Evolutionary conservation across 2,888 invertebrate species (phyloP).

Genomic region (Automeris io): DNA sequence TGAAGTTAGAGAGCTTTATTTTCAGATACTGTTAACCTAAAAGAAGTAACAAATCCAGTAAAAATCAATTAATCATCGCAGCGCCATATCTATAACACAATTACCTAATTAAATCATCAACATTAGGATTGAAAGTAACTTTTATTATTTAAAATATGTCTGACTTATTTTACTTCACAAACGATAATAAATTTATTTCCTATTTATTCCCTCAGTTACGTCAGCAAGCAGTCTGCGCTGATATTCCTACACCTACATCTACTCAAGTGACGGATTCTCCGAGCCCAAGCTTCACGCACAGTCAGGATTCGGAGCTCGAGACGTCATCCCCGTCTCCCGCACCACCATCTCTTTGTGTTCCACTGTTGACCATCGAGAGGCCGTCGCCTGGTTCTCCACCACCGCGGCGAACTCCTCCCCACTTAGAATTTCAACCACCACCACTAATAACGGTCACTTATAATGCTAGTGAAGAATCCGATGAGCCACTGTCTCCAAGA

Average conservation of each 20-base stretch:
- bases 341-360: constrained; percentile 77
- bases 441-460: constrained; percentile 86
- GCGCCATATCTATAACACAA: no score
- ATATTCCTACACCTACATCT: constrained; percentile 65
- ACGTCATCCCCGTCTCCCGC: constrained; percentile 60
- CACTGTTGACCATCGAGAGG: constrained; percentile 80
- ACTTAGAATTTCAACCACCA: constrained; percentile 81
- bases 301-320: constrained; percentile 64
- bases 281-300: constrained; percentile 63
- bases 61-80: no score
- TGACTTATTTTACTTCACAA: neutral
- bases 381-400: constrained; percentile 82
- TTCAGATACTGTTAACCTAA: no score
- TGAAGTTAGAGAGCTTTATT: no score
- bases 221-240: constrained; percentile 62
- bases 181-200: neutral
- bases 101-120: no score
- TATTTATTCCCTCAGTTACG: constrained; percentile 62
- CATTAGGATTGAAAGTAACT: no score
- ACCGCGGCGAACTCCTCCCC: constrained; percentile 78
- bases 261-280: constrained; percentile 67
- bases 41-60: no score
- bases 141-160: no score
- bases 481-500: constrained; percentile 82
- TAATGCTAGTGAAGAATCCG: constrained; percentile 87